Evolutionary conservation across 1,140 invertebrate species (phyloP), one percentile per base, ranked within the genome.

Genomic region (Heterodera carotae): DNA sequence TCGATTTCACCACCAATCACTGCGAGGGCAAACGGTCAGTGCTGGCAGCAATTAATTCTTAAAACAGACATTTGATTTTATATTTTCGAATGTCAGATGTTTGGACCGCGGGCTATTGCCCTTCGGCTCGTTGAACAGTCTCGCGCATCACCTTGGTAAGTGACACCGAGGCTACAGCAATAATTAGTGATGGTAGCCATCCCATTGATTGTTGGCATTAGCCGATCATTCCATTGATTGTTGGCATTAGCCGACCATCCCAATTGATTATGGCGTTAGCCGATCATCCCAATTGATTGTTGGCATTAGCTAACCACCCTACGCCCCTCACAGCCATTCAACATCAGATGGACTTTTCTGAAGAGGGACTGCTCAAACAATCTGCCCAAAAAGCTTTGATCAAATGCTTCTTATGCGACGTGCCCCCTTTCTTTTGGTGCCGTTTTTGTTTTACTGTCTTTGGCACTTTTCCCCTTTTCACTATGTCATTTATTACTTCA

Each of bases 131-230:
- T 29, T 78, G 25, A 60, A 31, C 36, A 59, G 33, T 18, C 74
- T 78, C n/a, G 77, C 77, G n/a, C 74, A 78, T n/a, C 77, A 78
- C 48, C 64, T 78, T 66, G 77, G 62, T 48, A 76, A 43, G 39
- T 43, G n/a, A 73, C 12, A 31, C 62, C 39, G 8, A 29, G 6
- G 5, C 27, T 31, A 74, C 7, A 31, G 62, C 7, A 12, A 1
- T 8, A 66, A 31, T 66, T 7, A 34, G 15, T 66, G 8, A 7
- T 66, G 62, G 29, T 34, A 10, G 60, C 73, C 25, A 39, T 34
- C 7, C 7, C 62, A 12, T 66, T 66, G n/a, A n/a, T n/a, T n/a
- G n/a, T n/a, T n/a, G n/a, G n/a, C n/a, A n/a, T n/a, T n/a, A n/a
- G n/a, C n/a, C n/a, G n/a, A n/a, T n/a, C n/a, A n/a, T n/a, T n/a